Base-by-base conservation (phyloP, 2,797 vertebrate genomes). In the Anas georgica region DNA sequence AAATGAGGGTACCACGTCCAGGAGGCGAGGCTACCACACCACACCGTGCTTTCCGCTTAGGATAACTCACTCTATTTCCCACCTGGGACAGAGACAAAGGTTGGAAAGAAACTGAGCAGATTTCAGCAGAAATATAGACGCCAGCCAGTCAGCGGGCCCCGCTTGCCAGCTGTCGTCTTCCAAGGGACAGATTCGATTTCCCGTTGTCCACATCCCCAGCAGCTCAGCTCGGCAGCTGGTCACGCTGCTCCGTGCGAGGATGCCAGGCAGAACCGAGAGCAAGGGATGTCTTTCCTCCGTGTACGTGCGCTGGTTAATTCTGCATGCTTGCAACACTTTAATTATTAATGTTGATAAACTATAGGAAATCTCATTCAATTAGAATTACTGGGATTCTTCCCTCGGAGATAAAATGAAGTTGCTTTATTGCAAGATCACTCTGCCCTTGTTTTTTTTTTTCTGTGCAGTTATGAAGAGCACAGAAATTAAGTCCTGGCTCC, bases 351-450 rank as follows among this genome's bases (percentile, higher is more conserved):
- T 29, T 10, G 15, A 91, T 85, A 94, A 95, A 88, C 87, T 62
- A 62, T 6, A 88, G 21, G 62, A 94, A 94, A 87, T 86, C 54
- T 92, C 77, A 73, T 86, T 95, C 88, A 80, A 88, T 91, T 88
- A 83, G 55, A 91, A 93, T 52, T 23, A 39, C 12, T 6, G 55
- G 26, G 28, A 23, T 33, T n/a, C 48, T 12, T 22, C 11, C 5
- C 3, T 13, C 45, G 4, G n/a, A 85, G 75, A 93, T 67, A 87
- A 88, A 95, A 88, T 82, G 92, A 88, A 86, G 91, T 64, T 72
- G 76, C 69, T 45, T 87, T 95, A 87, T 64, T 78, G 54, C 45
- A 91, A 67, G 67, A 90, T 70, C 43, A 21, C 33, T 88, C 67
- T 62, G 68, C 8, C n/a, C 52, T 88, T 84, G 39, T 29, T 59